Conservation (phyloP, 53 echinoderm and acorn worm species). For the Mesocentrotus franciscanus region DNA sequence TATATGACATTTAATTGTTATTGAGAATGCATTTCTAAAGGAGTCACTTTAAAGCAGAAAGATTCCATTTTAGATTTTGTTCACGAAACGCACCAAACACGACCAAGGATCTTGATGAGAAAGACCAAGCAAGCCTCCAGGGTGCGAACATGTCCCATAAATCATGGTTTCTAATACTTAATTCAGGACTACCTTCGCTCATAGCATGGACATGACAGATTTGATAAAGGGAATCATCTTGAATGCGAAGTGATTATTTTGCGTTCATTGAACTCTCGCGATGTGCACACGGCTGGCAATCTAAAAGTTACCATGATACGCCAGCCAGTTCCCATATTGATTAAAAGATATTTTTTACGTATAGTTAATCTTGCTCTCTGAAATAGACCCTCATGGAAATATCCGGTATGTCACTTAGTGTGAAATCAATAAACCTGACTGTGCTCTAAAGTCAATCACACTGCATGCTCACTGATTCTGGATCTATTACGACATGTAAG, state of each 20-base stretch:
- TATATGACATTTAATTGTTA: too few relatives aligned
- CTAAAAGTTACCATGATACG: neutral
- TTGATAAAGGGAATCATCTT: conserved; percentile 17
- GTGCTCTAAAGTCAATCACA: too few relatives aligned
- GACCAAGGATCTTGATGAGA: neutral
- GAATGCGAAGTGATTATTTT: conserved; percentile 17
- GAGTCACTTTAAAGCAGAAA: neutral
- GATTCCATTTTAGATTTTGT: neutral
- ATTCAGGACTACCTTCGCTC: neutral
- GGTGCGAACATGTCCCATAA: neutral
- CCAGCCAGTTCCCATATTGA: too few relatives aligned
- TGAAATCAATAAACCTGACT: too few relatives aligned
- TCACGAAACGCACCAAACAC: neutral
- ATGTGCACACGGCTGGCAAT: neutral
- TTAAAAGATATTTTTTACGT: neutral
- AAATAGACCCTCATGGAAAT: neutral
- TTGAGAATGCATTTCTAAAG: too few relatives aligned
- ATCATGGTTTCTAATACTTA: conserved; percentile 1
- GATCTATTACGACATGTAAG: too few relatives aligned
- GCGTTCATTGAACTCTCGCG: neutral
- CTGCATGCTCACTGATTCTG: too few relatives aligned
- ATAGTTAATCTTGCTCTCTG: neutral
- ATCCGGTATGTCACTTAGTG: too few relatives aligned
- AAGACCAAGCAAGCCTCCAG: neutral
- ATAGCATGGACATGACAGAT: neutral